phyloP scores from a whole-genome alignment of 2,888 invertebrate species.

The Cybosia mesomella region DNA sequence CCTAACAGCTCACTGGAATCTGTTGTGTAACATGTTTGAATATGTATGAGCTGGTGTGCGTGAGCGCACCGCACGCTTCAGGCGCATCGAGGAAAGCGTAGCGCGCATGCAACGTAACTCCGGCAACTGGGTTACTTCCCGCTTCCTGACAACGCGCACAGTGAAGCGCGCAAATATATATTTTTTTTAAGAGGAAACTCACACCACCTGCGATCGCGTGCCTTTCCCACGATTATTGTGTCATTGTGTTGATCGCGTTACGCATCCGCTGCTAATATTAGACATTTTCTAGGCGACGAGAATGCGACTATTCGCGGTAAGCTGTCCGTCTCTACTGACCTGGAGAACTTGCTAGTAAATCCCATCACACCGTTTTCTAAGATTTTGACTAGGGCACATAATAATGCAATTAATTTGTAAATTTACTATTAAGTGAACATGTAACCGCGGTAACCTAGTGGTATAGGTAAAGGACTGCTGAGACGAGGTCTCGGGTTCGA shows the following conservation, averaged over 20 bases:
- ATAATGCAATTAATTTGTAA: too few species aligned
- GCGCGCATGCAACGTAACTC: slow-evolving; percentile 67
- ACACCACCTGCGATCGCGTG: slow-evolving; percentile 33
- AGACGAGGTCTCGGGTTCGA: too few species aligned
- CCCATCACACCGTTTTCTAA: not conserved
- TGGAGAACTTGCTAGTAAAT: not conserved
- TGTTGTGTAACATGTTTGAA: slow-evolving; percentile 37
- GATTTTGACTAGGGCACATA: not conserved
- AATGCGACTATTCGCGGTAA: not conserved
- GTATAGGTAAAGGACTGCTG: too few species aligned
- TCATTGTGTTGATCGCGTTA: slow-evolving; percentile 24
- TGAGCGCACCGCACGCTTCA: slow-evolving; percentile 36
- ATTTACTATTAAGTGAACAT: too few species aligned
- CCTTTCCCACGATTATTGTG: slow-evolving; percentile 62
- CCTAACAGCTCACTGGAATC: not conserved
- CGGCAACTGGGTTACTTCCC: slow-evolving; percentile 78
- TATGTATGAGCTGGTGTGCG: slow-evolving; percentile 30
- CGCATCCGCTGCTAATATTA: slow-evolving; percentile 11
- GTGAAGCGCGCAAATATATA: slow-evolving; percentile 28
- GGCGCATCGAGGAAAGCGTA: slow-evolving; percentile 67
- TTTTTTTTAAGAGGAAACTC: slow-evolving; percentile 67
- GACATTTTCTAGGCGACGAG: slow-evolving; percentile 5
- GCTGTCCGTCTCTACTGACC: not conserved
- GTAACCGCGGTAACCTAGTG: too few species aligned
- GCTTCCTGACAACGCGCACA: slow-evolving; percentile 65